phyloP scores from a whole-genome alignment of 2,113 vertebrate genomes.

The Lycaon pictus region DNA sequence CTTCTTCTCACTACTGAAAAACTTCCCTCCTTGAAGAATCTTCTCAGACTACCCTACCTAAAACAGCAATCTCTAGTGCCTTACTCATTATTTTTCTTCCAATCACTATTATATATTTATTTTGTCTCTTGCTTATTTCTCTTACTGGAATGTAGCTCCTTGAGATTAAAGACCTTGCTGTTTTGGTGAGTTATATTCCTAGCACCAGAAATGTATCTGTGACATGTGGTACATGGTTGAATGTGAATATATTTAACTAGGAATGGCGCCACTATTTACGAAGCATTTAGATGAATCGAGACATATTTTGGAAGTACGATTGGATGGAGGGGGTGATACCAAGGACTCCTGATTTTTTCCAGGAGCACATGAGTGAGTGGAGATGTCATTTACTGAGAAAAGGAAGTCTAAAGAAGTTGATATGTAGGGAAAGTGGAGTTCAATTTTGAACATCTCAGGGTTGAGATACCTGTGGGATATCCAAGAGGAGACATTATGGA shows the following conservation, averaged over 20 bases:
- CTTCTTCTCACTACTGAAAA: background rate
- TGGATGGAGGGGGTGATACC: background rate
- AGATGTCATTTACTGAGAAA: background rate
- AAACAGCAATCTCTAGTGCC: background rate
- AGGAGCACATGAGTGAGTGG: background rate
- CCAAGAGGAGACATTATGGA: background rate
- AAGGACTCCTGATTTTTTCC: background rate
- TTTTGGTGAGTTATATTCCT: background rate
- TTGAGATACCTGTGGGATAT: background rate
- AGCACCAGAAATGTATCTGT: background rate
- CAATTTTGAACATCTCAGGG: background rate
- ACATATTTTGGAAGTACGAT: background rate
- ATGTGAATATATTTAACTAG: constrained; percentile 8
- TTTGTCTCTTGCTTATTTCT: background rate
- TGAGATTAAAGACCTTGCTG: background rate
- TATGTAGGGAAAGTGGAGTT: background rate
- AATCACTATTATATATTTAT: background rate
- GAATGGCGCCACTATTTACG: background rate
- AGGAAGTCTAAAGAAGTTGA: background rate
- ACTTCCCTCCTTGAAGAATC: background rate
- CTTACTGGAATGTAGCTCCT: background rate
- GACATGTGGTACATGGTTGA: background rate
- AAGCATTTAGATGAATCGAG: background rate
- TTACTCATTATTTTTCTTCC: background rate
- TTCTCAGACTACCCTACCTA: background rate